Evolutionary conservation across 2,113 vertebrate genomes (phyloP), one percentile per base, ranked within the genome.

Genomic region (Maylandia zebra): DNA sequence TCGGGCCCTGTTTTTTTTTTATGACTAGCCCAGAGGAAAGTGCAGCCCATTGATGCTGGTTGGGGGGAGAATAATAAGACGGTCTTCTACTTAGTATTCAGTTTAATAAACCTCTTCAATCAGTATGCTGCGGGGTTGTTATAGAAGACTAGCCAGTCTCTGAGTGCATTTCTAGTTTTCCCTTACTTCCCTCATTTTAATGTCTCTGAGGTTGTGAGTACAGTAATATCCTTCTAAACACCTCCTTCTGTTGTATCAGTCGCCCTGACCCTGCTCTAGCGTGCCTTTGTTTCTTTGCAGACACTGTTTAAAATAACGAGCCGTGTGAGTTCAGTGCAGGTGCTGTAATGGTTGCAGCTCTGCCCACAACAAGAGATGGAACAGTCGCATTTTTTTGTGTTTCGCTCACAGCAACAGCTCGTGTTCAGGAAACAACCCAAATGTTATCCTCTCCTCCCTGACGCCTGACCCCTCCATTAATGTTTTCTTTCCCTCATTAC

Each of bases 101-200:
- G 38, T 91, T 86, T 88, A 90, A 89, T 83, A 83, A 87, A 83
- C 80, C 55, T 59, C 61, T 80, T 10, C 53, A 45, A 90, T 94
- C 84, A 84, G 90, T 81, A 90, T 93, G 84, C 92, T 85, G 71
- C 41, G 10, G 80, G 50, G n/a, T 3, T 64, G 74, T 64, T 59
- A 59, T 53, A 76, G 87, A 71, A 78, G 45, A 52, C 17, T 24
- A 81, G 83, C 78, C 61, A 36, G 64, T 88, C 83, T 66, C 10
- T 56, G 24, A 83, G 74, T 55, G 64, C 19, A 48, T 86, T 36
- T 82, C 36, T n/a, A 45, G n/a, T 36, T 78, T 66, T 3, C 76
- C 36, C 74, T 76, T 27, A 11, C 86, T 81, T 84, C 19, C 84
- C 24, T 71, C 32, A 24, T 79, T 69, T 83, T 82, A 78, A 82